phyloP scores from a whole-genome alignment of 30 jellyfish, hydroid and myxozoan species.

The Cassiopea xamachana region DNA sequence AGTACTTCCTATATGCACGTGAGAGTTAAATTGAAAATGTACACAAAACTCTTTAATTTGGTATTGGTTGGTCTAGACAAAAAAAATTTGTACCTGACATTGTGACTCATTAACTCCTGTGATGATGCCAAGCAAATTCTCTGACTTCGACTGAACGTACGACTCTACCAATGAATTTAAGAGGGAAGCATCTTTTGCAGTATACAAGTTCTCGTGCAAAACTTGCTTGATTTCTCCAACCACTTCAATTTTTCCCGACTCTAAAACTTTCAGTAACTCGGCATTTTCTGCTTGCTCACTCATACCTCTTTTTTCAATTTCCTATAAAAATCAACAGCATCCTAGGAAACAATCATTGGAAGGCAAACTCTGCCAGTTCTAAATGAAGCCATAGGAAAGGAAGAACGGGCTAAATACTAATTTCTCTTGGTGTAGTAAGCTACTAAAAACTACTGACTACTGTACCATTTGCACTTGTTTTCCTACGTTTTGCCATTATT shows the following conservation, averaged over 20 bases:
- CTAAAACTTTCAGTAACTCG: slow-evolving; percentile 78
- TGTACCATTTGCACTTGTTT: neutral
- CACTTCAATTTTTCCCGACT: slow-evolving; percentile 70
- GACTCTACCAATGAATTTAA: slow-evolving; percentile 72
- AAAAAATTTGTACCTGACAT: slow-evolving; percentile 62
- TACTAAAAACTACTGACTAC: neutral
- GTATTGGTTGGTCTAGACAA: neutral
- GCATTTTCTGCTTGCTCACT: slow-evolving; percentile 64
- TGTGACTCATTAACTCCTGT: slow-evolving; percentile 86
- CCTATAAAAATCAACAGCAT: neutral
- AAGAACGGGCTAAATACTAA: neutral
- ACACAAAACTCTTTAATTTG: neutral
- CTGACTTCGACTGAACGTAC: slow-evolving; percentile 74
- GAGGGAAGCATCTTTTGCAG: slow-evolving; percentile 77
- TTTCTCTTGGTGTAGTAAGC: too few relatives aligned
- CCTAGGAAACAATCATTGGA: neutral
- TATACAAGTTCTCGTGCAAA: slow-evolving; percentile 75
- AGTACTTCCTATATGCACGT: too few relatives aligned
- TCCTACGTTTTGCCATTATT: neutral
- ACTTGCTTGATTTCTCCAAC: slow-evolving; percentile 69
- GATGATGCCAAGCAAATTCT: slow-evolving; percentile 63
- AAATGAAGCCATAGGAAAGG: neutral
- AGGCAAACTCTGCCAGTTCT: neutral
- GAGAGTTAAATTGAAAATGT: too few relatives aligned
- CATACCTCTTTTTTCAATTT: slow-evolving; percentile 9